Conservation (phyloP, 1,140 invertebrate genomes). For the Oscheius sp. region DNA sequence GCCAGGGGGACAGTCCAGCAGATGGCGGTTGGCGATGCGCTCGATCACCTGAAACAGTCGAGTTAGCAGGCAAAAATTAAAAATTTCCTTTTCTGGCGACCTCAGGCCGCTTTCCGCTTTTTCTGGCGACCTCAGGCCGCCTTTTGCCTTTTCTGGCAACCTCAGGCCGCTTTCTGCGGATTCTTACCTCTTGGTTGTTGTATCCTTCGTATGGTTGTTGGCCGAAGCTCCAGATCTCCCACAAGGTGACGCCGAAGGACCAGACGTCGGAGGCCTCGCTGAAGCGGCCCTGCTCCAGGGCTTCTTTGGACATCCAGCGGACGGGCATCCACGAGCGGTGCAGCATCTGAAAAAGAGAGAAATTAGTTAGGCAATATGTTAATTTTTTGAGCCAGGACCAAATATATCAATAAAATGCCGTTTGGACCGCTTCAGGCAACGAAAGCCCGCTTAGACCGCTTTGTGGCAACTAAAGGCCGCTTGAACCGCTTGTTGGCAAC, state of each 20-base stretch:
- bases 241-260: slow-evolving; percentile 59
- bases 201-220: slow-evolving; percentile 89
- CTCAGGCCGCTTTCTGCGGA: too few relatives aligned
- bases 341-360: slow-evolving; percentile 22
- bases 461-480: too few relatives aligned
- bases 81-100: too few relatives aligned
- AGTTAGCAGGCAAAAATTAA: too few relatives aligned
- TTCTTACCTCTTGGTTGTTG: slow-evolving; percentile 88
- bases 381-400: neutral
- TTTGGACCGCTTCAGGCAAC: too few relatives aligned
- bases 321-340: slow-evolving; percentile 34
- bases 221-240: slow-evolving; percentile 71
- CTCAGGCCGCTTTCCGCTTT: too few relatives aligned
- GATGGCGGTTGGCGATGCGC: slow-evolving; percentile 76
- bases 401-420: neutral
- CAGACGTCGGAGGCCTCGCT: slow-evolving; percentile 56
- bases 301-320: slow-evolving; percentile 59
- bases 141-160: too few relatives aligned
- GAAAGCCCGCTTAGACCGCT: too few relatives aligned
- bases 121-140: too few relatives aligned
- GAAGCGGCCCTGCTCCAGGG: slow-evolving; percentile 49
- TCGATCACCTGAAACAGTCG: slow-evolving; percentile 98
- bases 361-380: neutral
- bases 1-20: slow-evolving; percentile 85
- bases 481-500: too few relatives aligned